phyloP scores from a whole-genome alignment of 2,113 vertebrate species.

The Mesoclemmys tuberculata region DNA sequence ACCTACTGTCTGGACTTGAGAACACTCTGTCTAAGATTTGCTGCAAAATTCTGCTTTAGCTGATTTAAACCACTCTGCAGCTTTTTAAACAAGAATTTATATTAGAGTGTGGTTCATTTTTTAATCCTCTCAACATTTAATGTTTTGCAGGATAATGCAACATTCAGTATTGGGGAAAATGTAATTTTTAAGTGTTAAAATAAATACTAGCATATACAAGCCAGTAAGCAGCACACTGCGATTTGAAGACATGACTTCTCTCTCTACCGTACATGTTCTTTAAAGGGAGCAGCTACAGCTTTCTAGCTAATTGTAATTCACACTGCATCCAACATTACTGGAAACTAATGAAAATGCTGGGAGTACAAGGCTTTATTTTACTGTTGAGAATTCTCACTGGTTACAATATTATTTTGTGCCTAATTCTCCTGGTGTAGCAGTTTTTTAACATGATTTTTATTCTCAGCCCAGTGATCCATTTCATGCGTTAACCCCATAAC shows the following conservation, averaged over 20 bases:
- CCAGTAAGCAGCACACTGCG: slow-evolving; percentile 55
- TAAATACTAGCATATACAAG: slow-evolving; percentile 39
- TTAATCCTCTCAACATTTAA: slow-evolving; percentile 18
- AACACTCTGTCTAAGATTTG: slow-evolving; percentile 9
- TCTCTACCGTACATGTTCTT: slow-evolving; percentile 45
- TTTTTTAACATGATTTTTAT: slow-evolving; percentile 79
- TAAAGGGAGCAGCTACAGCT: slow-evolving; percentile 70
- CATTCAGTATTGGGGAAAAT: slow-evolving; percentile 35
- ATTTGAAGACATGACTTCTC: slow-evolving; percentile 48
- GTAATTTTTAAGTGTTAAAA: slow-evolving; percentile 50
- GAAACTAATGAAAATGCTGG: slow-evolving; percentile 86
- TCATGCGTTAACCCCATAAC: slow-evolving; percentile 74
- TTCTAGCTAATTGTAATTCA: slow-evolving; percentile 84
- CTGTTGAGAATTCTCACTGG: slow-evolving; percentile 82
- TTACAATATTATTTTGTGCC: slow-evolving; percentile 77
- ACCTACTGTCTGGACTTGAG: not conserved
- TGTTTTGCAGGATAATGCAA: slow-evolving; percentile 31
- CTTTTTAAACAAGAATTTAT: slow-evolving; percentile 59
- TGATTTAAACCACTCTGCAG: slow-evolving; percentile 27
- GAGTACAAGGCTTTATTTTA: slow-evolving; percentile 81
- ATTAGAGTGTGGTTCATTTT: not conserved
- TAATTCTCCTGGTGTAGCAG: slow-evolving; percentile 75
- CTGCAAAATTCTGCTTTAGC: slow-evolving; percentile 11
- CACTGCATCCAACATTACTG: slow-evolving; percentile 73
- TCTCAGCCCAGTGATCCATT: slow-evolving; percentile 78